Evolutionary conservation across 1,140 invertebrate genomes (phyloP).

Genomic region (Drosophila ercepeae): DNA sequence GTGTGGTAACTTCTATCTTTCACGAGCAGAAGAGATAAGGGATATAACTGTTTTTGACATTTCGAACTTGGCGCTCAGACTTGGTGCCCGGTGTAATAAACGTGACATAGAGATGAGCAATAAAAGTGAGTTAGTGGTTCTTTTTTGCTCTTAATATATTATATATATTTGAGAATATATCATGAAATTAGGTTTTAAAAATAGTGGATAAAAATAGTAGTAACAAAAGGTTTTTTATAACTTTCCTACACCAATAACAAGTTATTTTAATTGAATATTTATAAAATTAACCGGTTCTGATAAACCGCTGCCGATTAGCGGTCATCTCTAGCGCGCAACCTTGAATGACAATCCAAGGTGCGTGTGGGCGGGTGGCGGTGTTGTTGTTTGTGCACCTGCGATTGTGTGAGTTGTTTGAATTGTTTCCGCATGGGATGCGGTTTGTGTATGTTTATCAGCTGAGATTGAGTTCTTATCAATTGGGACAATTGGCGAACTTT

Average conservation of each 20-base stretch:
- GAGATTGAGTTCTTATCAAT: constrained; percentile 39
- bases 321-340: constrained; percentile 51
- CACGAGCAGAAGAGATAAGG: constrained; percentile 22
- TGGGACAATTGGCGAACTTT: constrained; percentile 38
- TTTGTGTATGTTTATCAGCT: constrained; percentile 55
- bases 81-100: not conserved
- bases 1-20: constrained; percentile 25
- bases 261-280: not conserved
- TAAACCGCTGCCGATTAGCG: not conserved
- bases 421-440: constrained; percentile 43
- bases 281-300: not conserved
- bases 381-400: constrained; percentile 1
- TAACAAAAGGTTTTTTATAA: too few species aligned
- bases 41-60: constrained; percentile 27
- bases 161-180: too few species aligned
- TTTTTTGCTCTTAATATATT: too few species aligned
- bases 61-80: constrained; percentile 47
- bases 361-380: constrained; percentile 12
- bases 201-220: too few species aligned
- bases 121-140: too few species aligned
- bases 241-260: too few species aligned
- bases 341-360: constrained; percentile 59
- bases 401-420: constrained; percentile 11
- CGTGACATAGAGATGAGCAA: constrained; percentile 13
- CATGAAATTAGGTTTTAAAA: not conserved